Conservation (phyloP, 2,888 invertebrate genomes). For the Mellilla xanthometata region DNA sequence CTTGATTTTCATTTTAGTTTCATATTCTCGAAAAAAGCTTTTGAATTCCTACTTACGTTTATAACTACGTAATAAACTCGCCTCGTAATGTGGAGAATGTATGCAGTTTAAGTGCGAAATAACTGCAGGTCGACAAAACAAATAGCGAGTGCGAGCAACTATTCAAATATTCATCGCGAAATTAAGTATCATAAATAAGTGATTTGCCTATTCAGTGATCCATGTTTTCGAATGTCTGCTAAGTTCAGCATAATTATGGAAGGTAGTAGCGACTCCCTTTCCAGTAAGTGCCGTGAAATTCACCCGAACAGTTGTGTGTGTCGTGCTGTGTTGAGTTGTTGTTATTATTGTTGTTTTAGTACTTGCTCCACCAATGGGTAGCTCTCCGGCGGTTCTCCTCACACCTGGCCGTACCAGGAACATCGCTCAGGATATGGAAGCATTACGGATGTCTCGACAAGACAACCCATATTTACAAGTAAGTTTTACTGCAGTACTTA, state of each 20-base stretch:
- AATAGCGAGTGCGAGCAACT: background rate
- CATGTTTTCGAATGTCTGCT: slow-evolving; percentile 21
- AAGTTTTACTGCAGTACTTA: slow-evolving; percentile 24
- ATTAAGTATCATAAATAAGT: slow-evolving; percentile 3
- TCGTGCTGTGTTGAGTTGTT: slow-evolving; percentile 15
- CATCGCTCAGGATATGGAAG: slow-evolving; percentile 93
- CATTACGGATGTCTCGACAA: slow-evolving; percentile 89
- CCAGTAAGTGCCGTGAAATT: slow-evolving; percentile 48
- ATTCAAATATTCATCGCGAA: slow-evolving; percentile 23
- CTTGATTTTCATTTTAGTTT: too few relatives aligned
- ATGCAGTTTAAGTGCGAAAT: too few relatives aligned
- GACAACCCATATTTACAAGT: slow-evolving; percentile 93
- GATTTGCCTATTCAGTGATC: slow-evolving; percentile 4
- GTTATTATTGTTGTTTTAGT: slow-evolving; percentile 46
- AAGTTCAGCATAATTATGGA: slow-evolving; percentile 53
- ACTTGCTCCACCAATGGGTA: slow-evolving; percentile 55
- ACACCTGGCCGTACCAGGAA: slow-evolving; percentile 89
- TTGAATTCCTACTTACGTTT: too few relatives aligned
- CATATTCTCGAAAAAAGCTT: too few relatives aligned
- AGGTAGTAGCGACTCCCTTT: slow-evolving; percentile 67
- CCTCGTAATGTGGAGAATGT: too few relatives aligned
- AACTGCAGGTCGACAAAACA: background rate
- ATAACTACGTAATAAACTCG: too few relatives aligned
- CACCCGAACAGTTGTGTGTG: slow-evolving; percentile 20
- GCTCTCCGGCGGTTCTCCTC: slow-evolving; percentile 84